A percentile compares a stretch with the other conserved stretches of the same genome.
Evolutionary conservation across 2,797 vertebrate genomes (phyloP).

Genomic region (Etheostoma nigrum): DNA sequence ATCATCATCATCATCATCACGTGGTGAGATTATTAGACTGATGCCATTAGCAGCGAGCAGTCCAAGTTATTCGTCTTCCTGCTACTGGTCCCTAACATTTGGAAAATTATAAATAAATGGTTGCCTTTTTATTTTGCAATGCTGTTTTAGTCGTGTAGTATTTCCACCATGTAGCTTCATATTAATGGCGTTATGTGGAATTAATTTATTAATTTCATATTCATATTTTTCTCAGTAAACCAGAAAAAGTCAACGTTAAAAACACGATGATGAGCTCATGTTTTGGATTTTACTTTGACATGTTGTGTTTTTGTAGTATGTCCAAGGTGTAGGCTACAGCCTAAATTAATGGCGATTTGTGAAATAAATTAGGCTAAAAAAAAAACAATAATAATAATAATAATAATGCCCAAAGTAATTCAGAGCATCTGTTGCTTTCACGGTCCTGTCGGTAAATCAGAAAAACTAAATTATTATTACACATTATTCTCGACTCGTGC

Average conservation of each 20-base stretch:
- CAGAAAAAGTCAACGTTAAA: no score
- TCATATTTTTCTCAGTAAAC: conserved; percentile 1
- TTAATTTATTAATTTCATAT: background rate
- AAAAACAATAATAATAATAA: no score
- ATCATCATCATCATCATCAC: background rate
- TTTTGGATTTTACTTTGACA: background rate
- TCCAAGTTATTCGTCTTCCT: conserved; percentile 21
- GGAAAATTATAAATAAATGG: no score
- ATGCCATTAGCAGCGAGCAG: conserved; percentile 50
- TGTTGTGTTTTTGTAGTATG: background rate
- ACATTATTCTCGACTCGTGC: no score
- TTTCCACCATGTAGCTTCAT: rapidly evolving
- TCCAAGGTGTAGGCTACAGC: rapidly evolving
- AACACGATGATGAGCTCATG: background rate
- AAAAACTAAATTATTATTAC: no score
- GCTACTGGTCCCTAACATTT: background rate
- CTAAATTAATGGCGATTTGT: background rate
- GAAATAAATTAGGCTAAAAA: background rate
- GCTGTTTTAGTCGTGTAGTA: background rate
- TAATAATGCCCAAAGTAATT: background rate
- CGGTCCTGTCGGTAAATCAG: background rate
- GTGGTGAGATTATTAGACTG: conserved; percentile 20
- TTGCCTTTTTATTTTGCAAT: background rate
- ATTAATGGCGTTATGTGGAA: background rate
- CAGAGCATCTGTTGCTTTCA: background rate